A percentile compares a stretch with the other conserved stretches of the same genome.
Conservation (phyloP, 2,888 invertebrate genomes). For the Erebia ligea region DNA sequence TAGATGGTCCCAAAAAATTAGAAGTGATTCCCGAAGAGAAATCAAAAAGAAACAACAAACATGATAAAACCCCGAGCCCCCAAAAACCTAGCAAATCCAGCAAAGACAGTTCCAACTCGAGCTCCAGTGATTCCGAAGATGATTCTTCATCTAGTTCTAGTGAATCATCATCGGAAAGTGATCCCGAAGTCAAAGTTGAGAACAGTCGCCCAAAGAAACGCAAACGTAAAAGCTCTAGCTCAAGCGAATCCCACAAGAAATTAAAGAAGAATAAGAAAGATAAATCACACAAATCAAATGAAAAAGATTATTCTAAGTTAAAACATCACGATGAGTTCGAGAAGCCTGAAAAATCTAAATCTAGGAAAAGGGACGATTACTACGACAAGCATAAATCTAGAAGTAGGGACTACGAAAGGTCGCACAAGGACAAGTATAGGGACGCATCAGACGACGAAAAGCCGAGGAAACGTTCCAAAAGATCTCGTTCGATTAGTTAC, state of each 20-base stretch:
- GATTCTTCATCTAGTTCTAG: slow-evolving; percentile 62
- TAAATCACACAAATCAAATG: slow-evolving; percentile 53
- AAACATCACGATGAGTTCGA: slow-evolving; percentile 62
- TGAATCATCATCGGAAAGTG: slow-evolving; percentile 59
- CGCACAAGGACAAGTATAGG: slow-evolving; percentile 64
- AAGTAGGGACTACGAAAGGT: slow-evolving; percentile 62
- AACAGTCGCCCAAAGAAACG: slow-evolving; percentile 61
- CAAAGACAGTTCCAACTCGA: slow-evolving; percentile 66
- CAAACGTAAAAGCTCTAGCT: slow-evolving; percentile 65
- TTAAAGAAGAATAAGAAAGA: slow-evolving; percentile 61
- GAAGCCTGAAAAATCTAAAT: slow-evolving; percentile 54
- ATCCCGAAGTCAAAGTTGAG: slow-evolving; percentile 54
- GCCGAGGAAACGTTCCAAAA: slow-evolving; percentile 61
- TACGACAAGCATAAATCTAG: slow-evolving; percentile 64
- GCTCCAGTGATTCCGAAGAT: slow-evolving; percentile 70
- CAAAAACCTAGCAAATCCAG: slow-evolving; percentile 54
- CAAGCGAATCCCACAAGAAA: slow-evolving; percentile 61
- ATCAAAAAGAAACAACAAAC: slow-evolving; percentile 58
- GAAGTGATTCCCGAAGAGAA: slow-evolving; percentile 66
- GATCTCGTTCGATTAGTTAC: slow-evolving; percentile 69
- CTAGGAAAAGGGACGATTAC: slow-evolving; percentile 60
- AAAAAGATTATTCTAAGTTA: slow-evolving; percentile 56
- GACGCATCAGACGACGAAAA: slow-evolving; percentile 70
- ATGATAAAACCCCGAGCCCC: slow-evolving; percentile 66
- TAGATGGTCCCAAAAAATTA: slow-evolving; percentile 62